These are phyloP conservation scores for Marmota flaviventris DNA, from an alignment of 2,113 vertebrate genomes.

Conservation along the genomic window DNA sequence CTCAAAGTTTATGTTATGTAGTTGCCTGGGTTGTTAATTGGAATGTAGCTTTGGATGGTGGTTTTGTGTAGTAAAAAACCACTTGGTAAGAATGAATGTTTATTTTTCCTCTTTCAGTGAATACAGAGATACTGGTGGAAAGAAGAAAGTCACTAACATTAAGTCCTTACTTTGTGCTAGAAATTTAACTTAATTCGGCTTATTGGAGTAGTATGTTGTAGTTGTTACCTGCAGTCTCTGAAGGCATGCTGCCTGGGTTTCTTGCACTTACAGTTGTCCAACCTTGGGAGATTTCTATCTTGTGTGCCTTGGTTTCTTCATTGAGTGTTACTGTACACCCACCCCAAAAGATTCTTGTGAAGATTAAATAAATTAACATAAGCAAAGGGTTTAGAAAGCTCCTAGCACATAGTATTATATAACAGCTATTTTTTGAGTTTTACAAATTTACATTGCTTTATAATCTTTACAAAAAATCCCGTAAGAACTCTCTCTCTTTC, in stretches of 20 bases:
- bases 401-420: background rate
- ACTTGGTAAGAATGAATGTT: conserved; percentile 17
- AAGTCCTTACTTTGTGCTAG: background rate
- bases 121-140: conserved; percentile 2
- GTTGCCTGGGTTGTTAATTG: conserved; percentile 56
- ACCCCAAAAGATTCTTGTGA: background rate
- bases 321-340: background rate
- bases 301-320: conserved; percentile 14
- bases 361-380: background rate
- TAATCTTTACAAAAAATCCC: conserved; percentile 40
- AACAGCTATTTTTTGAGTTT: conserved; percentile 50
- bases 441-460: background rate
- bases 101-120: background rate
- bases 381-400: background rate
- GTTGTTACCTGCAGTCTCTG: background rate
- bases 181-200: conserved; percentile 32
- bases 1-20: background rate
- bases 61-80: conserved; percentile 54
- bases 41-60: conserved; percentile 26
- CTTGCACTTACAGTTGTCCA: background rate
- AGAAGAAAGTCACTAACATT: background rate
- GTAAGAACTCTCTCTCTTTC: background rate
- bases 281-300: background rate
- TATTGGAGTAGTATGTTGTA: background rate
- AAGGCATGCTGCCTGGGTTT: background rate